These are phyloP conservation scores for Shargacucullia verbasci DNA, from an alignment of 2,888 invertebrate species.

Conservation along the genomic window DNA sequence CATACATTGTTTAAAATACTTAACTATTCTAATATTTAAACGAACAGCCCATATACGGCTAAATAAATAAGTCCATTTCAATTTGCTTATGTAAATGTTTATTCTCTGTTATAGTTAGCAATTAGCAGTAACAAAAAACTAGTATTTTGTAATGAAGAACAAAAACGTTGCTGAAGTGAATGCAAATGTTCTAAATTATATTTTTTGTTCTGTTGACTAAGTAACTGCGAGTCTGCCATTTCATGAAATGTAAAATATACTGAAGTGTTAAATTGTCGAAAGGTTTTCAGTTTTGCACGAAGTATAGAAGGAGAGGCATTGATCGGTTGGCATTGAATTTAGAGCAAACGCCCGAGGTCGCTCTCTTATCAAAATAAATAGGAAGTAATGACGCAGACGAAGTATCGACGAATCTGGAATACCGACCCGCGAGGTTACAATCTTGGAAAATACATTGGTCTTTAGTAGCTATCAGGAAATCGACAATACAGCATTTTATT, in stretches of 20 bases:
- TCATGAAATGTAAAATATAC: not conserved
- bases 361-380: slow-evolving; percentile 48
- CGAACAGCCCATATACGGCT: slow-evolving; percentile 17
- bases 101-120: slow-evolving; percentile 32
- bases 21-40: slow-evolving; percentile 25
- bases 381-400: slow-evolving; percentile 32
- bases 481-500: no score
- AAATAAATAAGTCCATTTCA: slow-evolving; percentile 25
- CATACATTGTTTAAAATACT: slow-evolving; percentile 12
- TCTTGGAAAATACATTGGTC: slow-evolving; percentile 8
- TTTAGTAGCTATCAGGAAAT: slow-evolving; percentile 6
- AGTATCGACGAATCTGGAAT: slow-evolving; percentile 11
- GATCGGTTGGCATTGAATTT: slow-evolving; percentile 58
- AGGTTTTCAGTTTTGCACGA: slow-evolving; percentile 37
- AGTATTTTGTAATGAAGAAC: slow-evolving; percentile 22
- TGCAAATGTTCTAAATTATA: slow-evolving; percentile 19
- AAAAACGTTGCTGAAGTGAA: slow-evolving; percentile 10
- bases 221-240: not conserved
- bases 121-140: slow-evolving; percentile 40
- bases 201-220: slow-evolving; percentile 5
- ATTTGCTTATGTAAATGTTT: slow-evolving; percentile 46
- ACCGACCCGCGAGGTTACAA: slow-evolving; percentile 14
- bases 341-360: slow-evolving; percentile 39
- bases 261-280: not conserved
- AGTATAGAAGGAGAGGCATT: slow-evolving; percentile 44